Evolutionary conservation across 2,888 invertebrate species (phyloP), one percentile per base, ranked within the genome.

Genomic region (Teleiodes luculella): DNA sequence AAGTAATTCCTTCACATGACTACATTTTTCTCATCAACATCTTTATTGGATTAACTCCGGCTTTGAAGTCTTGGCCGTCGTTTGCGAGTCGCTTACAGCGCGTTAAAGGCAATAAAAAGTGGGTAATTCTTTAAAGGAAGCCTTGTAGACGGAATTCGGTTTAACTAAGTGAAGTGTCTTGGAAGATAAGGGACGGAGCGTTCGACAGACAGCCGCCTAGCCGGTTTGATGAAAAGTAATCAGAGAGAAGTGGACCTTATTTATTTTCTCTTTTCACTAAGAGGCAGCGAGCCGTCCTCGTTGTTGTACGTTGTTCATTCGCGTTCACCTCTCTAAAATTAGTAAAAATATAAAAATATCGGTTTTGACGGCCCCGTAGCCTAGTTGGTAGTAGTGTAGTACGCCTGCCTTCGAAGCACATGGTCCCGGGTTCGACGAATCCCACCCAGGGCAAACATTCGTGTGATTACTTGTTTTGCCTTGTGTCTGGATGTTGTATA

Each of bases 41-140:
- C 78, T 77, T 87, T 86, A 87, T 87, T 87, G 83, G 85, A 87
- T 86, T 86, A 86, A 75, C 72, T 69, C 57, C 53, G 57, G 67
- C 86, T 87, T 87, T 87, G 87, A 87, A 81, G 86, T 86, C 79
- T 66, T 73, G 66, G 64, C 66, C 68, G 66, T 62, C 64, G 76
- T 68, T 71, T 65, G 70, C 69, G 66, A 72, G 70, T 72, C 73
- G 78, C 76, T 81, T 73, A 76, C 74, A 72, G 65, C 74, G 75
- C 74, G 76, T 79, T 80, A 75, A 76, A 78, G 74, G 77, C 73
- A 84, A 81, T 85, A 80, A 85, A 83, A 84, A 78, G 78, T 75
- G 72, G 72, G 80, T 80, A 82, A 83, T 83, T 80, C 74, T 78
- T 74, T 77, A 74, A 82, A 79, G 77, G 75, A 67, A 72, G 68